A percentile compares a stretch with the other conserved stretches of the same genome.
phyloP scores from a whole-genome alignment of 2,797 vertebrate species.

The Poeciliopsis turneri region DNA sequence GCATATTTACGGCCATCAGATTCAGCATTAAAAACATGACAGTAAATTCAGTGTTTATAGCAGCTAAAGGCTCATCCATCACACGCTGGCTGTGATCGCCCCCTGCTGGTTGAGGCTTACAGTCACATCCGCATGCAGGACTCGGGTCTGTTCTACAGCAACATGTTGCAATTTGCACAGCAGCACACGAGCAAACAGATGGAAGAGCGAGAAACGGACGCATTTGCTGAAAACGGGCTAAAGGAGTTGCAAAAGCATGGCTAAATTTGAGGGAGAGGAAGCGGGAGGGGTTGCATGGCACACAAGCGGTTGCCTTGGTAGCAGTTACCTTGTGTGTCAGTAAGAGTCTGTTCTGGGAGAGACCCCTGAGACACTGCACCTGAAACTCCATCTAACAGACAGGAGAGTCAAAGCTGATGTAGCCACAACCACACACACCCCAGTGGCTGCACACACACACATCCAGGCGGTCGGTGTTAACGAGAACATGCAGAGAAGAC shows the following conservation, averaged over 20 bases:
- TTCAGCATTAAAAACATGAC: neutral
- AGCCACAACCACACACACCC: slow-evolving; percentile 28
- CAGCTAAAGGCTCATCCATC: neutral
- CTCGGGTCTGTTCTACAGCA: neutral
- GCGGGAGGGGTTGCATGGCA: slow-evolving; percentile 5
- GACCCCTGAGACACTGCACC: slow-evolving; percentile 81
- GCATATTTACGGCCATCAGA: neutral
- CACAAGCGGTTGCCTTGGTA: slow-evolving; percentile 67
- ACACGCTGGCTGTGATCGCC: slow-evolving; percentile 34
- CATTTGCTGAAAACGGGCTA: slow-evolving; percentile 6
- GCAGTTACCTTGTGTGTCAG: slow-evolving; percentile 88
- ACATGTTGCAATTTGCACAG: neutral
- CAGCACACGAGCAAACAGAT: neutral
- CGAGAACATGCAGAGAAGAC: slow-evolving; percentile 32
- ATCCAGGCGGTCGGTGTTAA: slow-evolving; percentile 15
- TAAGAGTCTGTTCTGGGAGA: slow-evolving; percentile 81
- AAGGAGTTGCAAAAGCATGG: neutral
- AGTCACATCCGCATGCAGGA: slow-evolving; percentile 43
- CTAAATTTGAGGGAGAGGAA: neutral
- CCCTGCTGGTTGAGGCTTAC: slow-evolving; percentile 57
- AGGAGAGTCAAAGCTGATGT: slow-evolving; percentile 66
- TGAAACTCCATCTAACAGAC: slow-evolving; percentile 84
- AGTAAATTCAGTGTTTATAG: neutral
- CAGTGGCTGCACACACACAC: neutral
- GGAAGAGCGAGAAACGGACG: slow-evolving; percentile 4